Evolutionary conservation across 2,888 invertebrate species (phyloP), one percentile per base, ranked within the genome.

Genomic region (Lampropteryx suffumata): DNA sequence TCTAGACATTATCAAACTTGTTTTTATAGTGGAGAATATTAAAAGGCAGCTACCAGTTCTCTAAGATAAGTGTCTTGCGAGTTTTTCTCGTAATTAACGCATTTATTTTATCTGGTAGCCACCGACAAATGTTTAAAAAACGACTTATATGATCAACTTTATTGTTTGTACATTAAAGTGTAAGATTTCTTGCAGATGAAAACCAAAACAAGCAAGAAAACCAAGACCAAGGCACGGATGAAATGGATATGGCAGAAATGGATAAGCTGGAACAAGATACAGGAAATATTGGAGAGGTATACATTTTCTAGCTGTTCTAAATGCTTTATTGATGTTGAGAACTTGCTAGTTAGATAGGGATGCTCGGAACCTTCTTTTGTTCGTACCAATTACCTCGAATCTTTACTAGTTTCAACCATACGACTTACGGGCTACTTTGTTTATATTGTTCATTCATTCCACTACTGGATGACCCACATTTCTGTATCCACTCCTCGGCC

Each of bases 211-310:
- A 87, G 45, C 79, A 79, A 51, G 86, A 86, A 17, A 57, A 65
- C 9, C 75, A 76, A 24, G 89, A 89, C 1, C 85, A 84, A 11
- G 85, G 86, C 0, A 69, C 73, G 0, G 89, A 90, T 53, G 89
- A 90, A 52, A 89, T 90, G 86, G 91, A 91, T 34, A 87, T 91
- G 74, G 89, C 84, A 3, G 90, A 91, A 35, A 90, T 91, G 88
- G 91, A 91, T 53, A 91, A 91, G 60, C 67, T 91, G 3, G 91
- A 91, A 66, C 90, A 90, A 58, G 90, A 91, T 47, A 66, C 84
- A 4, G 84, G 84, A 3, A 91, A 90, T 53, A 91, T 90, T 67
- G 90, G 90, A 58, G 91, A 91, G 84, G 91, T 90, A 21, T 32
- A n/a, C n/a, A 6, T 14, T 9, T 14, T 33, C 33, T 14, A 5